Base-by-base conservation (phyloP, 2,113 vertebrate species). In the Antechinus stuartii region DNA sequence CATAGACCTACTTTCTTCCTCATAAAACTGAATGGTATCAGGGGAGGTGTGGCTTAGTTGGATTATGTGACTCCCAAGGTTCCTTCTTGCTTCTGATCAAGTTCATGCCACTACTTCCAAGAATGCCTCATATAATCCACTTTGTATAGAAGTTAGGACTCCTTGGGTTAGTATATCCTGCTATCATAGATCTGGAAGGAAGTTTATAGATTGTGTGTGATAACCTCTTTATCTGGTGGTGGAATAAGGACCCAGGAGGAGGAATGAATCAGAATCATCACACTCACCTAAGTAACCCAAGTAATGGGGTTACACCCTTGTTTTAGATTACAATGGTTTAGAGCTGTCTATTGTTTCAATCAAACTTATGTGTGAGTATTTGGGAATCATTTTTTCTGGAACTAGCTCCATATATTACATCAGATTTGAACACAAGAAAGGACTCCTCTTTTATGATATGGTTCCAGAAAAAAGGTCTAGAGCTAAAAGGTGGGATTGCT, bases 1-100 rank as follows among this genome's bases (percentile, higher is more conserved):
- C 49, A 0, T 49, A 49, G 49, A 10, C 50, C 95, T 94, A 93
- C 35, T 26, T 54, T 96, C 46, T 57, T 96, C 89, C 91, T 95
- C n/a, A 10, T n/a, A 76, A 76, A n/a, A 76, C 4, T 35, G 11
- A 61, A 61, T 52, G 50, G 50, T 9, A 9, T 52, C 8, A 52
- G 50, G 55, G 0, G 55, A 30, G 3, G 10, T 61, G 56, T 57
- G 56, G 0, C 50, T 9, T 8, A 8, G 56, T 2, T 68, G 57
- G 11, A 12, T 35, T 68, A 68, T 68, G 57, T 68, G 57, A 76
- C 0, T 76, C 16, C 61, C 19, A n/a, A 76, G 14, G 0, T n/a
- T 35, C 12, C 14, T 76, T n/a, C 12, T 30, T 76, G 35, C 61
- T n/a, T 76, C 30, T 76, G 61, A 76, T 14, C 30, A 35, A 76